These are phyloP conservation scores for Lamprologus ornatipinnis DNA, from an alignment of 2,113 vertebrate genomes.

Conservation along the genomic window DNA sequence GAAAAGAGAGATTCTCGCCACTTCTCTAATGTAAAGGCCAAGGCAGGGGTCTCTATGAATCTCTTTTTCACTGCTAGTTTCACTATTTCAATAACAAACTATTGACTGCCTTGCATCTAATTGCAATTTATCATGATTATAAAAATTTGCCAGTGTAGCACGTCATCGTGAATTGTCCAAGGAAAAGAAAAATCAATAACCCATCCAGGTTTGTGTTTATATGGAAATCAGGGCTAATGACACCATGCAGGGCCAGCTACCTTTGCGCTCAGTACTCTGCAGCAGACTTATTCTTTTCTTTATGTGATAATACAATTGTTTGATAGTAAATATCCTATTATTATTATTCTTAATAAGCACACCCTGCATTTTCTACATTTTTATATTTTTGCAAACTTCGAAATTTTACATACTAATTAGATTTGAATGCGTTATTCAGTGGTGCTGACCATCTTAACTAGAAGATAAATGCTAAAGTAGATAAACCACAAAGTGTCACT, in stretches of 20 bases:
- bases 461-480: neutral
- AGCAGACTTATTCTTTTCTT: neutral
- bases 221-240: neutral
- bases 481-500: neutral
- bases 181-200: neutral
- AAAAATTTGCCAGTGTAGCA: neutral
- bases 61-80: neutral
- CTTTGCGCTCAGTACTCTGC: neutral
- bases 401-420: neutral
- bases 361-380: neutral
- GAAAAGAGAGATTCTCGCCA: neutral
- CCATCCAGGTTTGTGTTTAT: neutral
- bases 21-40: neutral
- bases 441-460: neutral
- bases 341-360: neutral
- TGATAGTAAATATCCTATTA: neutral
- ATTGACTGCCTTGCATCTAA: neutral
- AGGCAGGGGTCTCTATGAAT: neutral
- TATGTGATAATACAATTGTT: neutral
- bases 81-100: neutral
- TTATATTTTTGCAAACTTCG: neutral
- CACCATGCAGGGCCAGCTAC: neutral
- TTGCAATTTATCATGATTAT: conserved; percentile 1
- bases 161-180: neutral
- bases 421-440: neutral